Conservation (phyloP, 2,797 vertebrate genomes). For the Esox masquinongy region DNA sequence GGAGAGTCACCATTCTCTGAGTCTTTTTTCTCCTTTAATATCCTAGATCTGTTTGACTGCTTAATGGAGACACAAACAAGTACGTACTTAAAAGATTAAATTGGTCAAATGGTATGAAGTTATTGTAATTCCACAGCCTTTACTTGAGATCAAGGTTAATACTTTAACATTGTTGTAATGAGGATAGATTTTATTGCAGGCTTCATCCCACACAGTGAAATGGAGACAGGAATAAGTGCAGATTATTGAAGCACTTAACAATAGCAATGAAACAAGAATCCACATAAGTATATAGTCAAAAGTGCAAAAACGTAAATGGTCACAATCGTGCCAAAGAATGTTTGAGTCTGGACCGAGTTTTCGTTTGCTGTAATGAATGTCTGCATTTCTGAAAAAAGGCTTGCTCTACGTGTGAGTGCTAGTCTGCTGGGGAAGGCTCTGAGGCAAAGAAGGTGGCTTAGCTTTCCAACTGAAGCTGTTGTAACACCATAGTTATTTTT, state of each 20-base stretch:
- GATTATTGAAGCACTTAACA: constrained; percentile 21
- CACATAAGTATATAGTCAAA: not conserved
- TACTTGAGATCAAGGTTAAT: constrained; percentile 40
- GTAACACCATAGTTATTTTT: not conserved
- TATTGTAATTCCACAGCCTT: constrained; percentile 25
- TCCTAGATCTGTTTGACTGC: not conserved
- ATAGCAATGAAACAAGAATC: constrained; percentile 18
- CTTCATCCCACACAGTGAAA: not conserved
- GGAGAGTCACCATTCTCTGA: not conserved
- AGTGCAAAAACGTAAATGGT: constrained; percentile 15
- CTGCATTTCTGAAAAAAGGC: constrained; percentile 9
- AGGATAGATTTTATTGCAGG: constrained; percentile 18
- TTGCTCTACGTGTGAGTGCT: not conserved
- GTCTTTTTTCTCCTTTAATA: constrained; percentile 4
- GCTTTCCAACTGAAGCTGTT: constrained; percentile 21
- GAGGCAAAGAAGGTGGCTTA: constrained; percentile 17
- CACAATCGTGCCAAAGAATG: constrained; percentile 6
- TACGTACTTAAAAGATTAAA: constrained; percentile 36
- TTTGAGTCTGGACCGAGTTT: constrained; percentile 2
- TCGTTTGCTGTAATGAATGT: not conserved
- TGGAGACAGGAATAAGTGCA: not conserved
- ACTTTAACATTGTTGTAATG: constrained; percentile 35
- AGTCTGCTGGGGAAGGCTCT: constrained; percentile 2
- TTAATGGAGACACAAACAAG: constrained; percentile 16
- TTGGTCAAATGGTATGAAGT: constrained; percentile 29